Evolutionary conservation across 2,888 invertebrate species (phyloP).

Genomic region (Sthenelais limicola): DNA sequence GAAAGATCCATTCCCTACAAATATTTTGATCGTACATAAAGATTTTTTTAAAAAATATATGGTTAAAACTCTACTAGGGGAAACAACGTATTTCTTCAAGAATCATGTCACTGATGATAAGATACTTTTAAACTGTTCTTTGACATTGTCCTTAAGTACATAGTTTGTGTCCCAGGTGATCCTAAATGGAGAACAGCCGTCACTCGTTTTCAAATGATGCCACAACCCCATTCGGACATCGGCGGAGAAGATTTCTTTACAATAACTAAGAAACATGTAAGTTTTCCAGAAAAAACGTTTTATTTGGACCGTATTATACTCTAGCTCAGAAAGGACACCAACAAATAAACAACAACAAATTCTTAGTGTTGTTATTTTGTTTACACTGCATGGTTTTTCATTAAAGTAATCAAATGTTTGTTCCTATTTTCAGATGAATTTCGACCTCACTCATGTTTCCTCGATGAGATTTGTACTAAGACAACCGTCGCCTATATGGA

Average conservation of each 20-base stretch:
- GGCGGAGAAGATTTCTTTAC: conserved; percentile 65
- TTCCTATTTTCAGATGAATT: conserved; percentile 45
- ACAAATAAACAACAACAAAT: not conserved
- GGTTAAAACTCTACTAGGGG: too few species aligned
- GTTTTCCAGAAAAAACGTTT: not conserved
- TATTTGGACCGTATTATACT: not conserved
- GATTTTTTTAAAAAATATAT: too few species aligned
- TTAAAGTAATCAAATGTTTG: not conserved
- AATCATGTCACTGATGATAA: too few species aligned
- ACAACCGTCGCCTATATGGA: conserved; percentile 71
- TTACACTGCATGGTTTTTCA: not conserved
- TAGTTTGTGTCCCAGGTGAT: conserved; percentile 48
- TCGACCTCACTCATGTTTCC: conserved; percentile 60
- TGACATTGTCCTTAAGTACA: conserved; percentile 31
- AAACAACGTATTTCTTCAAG: too few species aligned
- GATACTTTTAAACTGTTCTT: not conserved
- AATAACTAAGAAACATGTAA: conserved; percentile 63
- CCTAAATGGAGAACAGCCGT: conserved; percentile 64
- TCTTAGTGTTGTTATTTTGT: not conserved
- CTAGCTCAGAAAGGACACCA: not conserved
- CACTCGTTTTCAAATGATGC: conserved; percentile 63
- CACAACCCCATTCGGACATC: conserved; percentile 65
- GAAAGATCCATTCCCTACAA: too few species aligned
- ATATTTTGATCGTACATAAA: too few species aligned
- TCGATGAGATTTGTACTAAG: conserved; percentile 65